Conservation (phyloP, 1,140 invertebrate species). For the Sminthurides bifidus region DNA sequence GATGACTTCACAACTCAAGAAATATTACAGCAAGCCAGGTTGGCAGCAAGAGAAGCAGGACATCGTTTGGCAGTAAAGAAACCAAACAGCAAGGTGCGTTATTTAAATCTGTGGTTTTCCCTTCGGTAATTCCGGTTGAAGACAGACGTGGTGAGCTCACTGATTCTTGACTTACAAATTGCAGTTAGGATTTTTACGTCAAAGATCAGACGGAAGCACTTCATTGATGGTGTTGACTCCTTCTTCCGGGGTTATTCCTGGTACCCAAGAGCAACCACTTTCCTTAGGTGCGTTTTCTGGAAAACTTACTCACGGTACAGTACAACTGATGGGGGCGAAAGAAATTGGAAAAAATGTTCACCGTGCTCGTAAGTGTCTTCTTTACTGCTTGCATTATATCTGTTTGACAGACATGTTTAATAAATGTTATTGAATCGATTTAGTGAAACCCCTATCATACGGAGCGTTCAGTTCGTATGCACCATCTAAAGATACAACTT, state of each 20-base stretch:
- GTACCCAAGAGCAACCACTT: conserved; percentile 62
- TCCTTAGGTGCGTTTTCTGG: conserved; percentile 67
- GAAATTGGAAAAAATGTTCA: conserved; percentile 80
- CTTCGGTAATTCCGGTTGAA: too few species aligned
- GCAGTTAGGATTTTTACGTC: conserved; percentile 66
- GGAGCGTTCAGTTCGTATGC: conserved; percentile 91
- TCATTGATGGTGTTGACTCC: conserved; percentile 76
- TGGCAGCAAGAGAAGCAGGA: conserved; percentile 52
- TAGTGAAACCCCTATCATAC: conserved; percentile 80
- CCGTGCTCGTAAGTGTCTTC: conserved; percentile 48
- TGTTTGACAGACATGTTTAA: conserved; percentile 3
- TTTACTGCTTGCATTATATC: not conserved
- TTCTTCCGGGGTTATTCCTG: conserved; percentile 54
- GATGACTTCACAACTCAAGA: conserved; percentile 69
- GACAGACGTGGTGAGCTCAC: too few species aligned
- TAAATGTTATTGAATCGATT: conserved; percentile 23
- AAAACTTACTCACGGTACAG: conserved; percentile 67
- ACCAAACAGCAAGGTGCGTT: conserved; percentile 39
- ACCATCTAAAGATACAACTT: conserved; percentile 87
- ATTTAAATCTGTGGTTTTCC: too few species aligned
- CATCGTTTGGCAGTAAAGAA: conserved; percentile 49
- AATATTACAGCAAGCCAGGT: conserved; percentile 57
- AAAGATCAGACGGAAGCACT: conserved; percentile 70
- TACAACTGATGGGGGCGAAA: conserved; percentile 54
- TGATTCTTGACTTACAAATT: conserved; percentile 28